phyloP scores from a whole-genome alignment of 2,113 vertebrate species.

The Coturnix japonica region DNA sequence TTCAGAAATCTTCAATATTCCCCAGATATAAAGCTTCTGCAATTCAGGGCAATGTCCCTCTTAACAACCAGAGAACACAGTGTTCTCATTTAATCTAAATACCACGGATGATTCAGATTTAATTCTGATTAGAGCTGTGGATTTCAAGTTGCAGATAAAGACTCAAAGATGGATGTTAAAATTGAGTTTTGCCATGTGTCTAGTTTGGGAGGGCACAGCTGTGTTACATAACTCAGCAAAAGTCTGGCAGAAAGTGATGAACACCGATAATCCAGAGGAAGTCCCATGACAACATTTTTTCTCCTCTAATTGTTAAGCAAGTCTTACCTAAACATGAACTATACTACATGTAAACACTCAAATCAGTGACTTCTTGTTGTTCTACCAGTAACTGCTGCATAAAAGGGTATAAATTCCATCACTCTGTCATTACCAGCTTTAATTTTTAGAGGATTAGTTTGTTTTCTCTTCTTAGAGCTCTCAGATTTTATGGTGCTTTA shows the following conservation, averaged over 20 bases:
- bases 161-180: neutral
- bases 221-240: neutral
- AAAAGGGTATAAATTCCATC: neutral
- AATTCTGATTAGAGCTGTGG: neutral
- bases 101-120: neutral
- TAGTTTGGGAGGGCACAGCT: neutral
- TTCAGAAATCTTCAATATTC: neutral
- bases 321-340: neutral
- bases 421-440: neutral
- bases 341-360: neutral
- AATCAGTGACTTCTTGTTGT: neutral
- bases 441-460: conserved; percentile 29
- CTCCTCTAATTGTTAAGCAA: neutral
- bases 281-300: neutral
- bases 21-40: neutral
- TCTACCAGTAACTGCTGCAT: neutral
- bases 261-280: neutral
- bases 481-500: neutral
- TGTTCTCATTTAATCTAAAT: neutral
- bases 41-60: neutral
- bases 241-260: neutral
- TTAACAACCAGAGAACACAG: neutral
- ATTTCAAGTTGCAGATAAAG: neutral
- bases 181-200: neutral
- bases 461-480: neutral